Evolutionary conservation across 1,140 invertebrate genomes (phyloP), one percentile per base, ranked within the genome.

Genomic region (Hylyphantes graminicola): DNA sequence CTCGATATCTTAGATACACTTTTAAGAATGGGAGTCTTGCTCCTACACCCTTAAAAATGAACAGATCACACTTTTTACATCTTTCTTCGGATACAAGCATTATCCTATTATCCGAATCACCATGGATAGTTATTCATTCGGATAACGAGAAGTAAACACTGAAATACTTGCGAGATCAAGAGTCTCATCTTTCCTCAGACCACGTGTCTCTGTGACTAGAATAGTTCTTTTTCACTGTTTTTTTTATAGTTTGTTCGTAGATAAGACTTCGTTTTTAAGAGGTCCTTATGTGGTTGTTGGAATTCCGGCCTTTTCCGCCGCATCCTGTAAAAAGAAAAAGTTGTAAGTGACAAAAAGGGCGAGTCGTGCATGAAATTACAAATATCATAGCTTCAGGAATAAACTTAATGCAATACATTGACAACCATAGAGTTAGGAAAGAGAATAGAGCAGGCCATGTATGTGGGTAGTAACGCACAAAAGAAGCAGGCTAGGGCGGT

Each of bases 301-400:
- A 81, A 81, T 81, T 68, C 53, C 78, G 53, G 68, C 78, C 17
- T 81, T 81, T 81, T 81, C 78, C 61, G 78, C 78, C 35, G 78
- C 78, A 70, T 81, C 78, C 78, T 81, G 15, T 5, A 79, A 67
- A 15, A 68, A 6, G 53, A 4, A 13, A 65, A 65, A 65, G 35
- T 35, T 1, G 35, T 5, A 35, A 35, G 35, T 35, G 1, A 35
- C 35, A 35, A 35, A 35, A 35, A 35, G 1, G 35, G 35, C 5
- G 5, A 35, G 35, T 35, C 5, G 1, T 35, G 35, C 5, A 5
- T 5, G 5, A 35, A 35, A 35, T 35, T 35, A 35, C 35, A 35
- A 35, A 35, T 2, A 35, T 2, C 35, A 35, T 2, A 35, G 35
- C 5, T 35, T 35, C 35, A 35, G 5, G 35, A 35, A 35, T 35